Percentiles rank a stretch among this genome's conserved stretches.
Evolutionary conservation across 1,140 invertebrate species (phyloP).

Genomic region (Zaprionus davidi): DNA sequence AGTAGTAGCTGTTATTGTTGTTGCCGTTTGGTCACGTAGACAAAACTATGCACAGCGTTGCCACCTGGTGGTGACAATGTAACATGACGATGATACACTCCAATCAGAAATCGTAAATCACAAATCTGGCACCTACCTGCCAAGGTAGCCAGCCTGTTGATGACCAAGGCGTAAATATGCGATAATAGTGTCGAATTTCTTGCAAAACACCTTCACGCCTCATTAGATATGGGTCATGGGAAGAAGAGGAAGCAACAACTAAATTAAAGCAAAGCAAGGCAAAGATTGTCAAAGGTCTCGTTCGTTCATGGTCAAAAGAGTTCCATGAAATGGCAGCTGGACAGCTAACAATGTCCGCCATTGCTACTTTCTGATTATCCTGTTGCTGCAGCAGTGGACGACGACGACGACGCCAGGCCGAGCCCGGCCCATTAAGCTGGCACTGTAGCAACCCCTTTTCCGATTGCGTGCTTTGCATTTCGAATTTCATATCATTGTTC

Average conservation of each 20-base stretch:
- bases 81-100: slow-evolving; percentile 14
- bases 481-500: slow-evolving; percentile 21
- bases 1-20: slow-evolving; percentile 40
- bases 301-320: slow-evolving; percentile 21
- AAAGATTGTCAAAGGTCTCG: slow-evolving; percentile 4
- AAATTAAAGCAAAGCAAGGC: slow-evolving; percentile 16
- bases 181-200: slow-evolving; percentile 54
- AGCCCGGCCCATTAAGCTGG: neutral
- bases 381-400: slow-evolving; percentile 52
- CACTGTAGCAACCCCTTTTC: slow-evolving; percentile 45
- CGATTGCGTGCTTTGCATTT: slow-evolving; percentile 40
- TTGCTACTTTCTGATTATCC: slow-evolving; percentile 57
- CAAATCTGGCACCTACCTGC: slow-evolving; percentile 28
- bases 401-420: neutral
- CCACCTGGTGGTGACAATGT: slow-evolving; percentile 49
- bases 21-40: slow-evolving; percentile 74
- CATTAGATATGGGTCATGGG: slow-evolving; percentile 54
- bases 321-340: slow-evolving; percentile 18
- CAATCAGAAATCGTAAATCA: slow-evolving; percentile 50
- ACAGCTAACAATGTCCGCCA: slow-evolving; percentile 27
- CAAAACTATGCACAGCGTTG: slow-evolving; percentile 63
- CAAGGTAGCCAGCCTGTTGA: slow-evolving; percentile 49
- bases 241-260: slow-evolving; percentile 8
- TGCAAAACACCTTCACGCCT: slow-evolving; percentile 51
- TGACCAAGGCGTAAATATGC: neutral